Percentiles rank a stretch among this genome's conserved stretches.
Evolutionary conservation across 1,140 invertebrate species (phyloP).

Genomic region (Neodiprion virginianus): DNA sequence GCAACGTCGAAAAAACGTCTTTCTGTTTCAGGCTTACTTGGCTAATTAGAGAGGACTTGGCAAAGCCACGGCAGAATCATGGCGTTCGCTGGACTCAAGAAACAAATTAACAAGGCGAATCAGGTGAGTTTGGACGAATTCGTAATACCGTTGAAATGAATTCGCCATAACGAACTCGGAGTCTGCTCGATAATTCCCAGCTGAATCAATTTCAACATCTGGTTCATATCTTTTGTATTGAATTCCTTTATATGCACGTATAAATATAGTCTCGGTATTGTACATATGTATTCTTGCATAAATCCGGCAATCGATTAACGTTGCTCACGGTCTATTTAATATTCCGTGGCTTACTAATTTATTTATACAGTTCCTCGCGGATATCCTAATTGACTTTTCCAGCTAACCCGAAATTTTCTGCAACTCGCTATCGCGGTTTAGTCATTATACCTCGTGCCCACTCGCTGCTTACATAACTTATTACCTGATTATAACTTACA

Average conservation of each 20-base stretch:
- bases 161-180: not conserved
- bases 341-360: not conserved
- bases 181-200: not conserved
- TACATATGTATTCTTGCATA: too few relatives aligned
- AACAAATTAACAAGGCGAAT: slow-evolving; percentile 99
- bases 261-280: not conserved
- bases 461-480: too few relatives aligned
- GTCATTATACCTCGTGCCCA: too few relatives aligned
- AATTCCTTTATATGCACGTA: not conserved
- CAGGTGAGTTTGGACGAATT: slow-evolving; percentile 72
- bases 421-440: too few relatives aligned
- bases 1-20: too few relatives aligned
- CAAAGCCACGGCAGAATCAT: slow-evolving; percentile 64
- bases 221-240: not conserved
- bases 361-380: not conserved
- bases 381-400: not conserved
- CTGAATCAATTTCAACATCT: not conserved
- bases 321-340: not conserved
- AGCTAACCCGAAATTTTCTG: too few relatives aligned
- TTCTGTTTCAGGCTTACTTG: not conserved
- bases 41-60: slow-evolving; percentile 29
- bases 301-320: not conserved
- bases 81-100: slow-evolving; percentile 97
- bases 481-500: too few relatives aligned
- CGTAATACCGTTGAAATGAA: slow-evolving; percentile 5